These are phyloP conservation scores for Holothuria leucospilota DNA, from an alignment of 53 echinoderm and acorn worm genomes.

Conservation along the genomic window DNA sequence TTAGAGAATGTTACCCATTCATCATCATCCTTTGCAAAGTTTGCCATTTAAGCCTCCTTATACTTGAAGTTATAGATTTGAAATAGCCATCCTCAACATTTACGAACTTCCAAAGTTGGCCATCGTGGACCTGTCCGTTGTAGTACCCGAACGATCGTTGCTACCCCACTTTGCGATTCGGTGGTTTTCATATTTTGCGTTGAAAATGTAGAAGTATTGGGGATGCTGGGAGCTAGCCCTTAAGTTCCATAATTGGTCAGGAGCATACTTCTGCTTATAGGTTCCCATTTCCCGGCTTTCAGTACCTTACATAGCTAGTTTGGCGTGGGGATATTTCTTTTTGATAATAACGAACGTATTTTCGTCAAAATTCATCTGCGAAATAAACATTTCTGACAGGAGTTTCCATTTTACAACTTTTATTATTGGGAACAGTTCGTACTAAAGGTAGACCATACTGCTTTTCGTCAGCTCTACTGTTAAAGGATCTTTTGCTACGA, in stretches of 20 bases:
- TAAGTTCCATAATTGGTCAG: not conserved
- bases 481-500: too few species aligned
- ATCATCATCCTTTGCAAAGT: not conserved
- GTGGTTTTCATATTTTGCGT: not conserved
- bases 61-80: not conserved
- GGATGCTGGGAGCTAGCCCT: not conserved
- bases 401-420: too few species aligned
- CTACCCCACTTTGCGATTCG: not conserved
- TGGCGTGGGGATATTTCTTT: too few species aligned
- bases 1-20: not conserved
- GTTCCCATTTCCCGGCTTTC: too few species aligned
- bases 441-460: too few species aligned
- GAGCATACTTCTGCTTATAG: not conserved
- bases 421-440: too few species aligned
- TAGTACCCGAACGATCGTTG: not conserved
- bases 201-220: not conserved
- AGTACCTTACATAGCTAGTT: too few species aligned
- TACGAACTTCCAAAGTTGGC: constrained; percentile 6
- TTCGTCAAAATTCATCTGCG: too few species aligned
- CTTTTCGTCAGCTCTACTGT: too few species aligned
- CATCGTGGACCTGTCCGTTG: not conserved
- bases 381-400: too few species aligned
- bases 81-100: not conserved
- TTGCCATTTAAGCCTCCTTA: not conserved
- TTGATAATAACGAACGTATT: too few species aligned